Percentiles rank a stretch among this genome's conserved stretches.
Evolutionary conservation across 2,888 invertebrate genomes (phyloP).

Genomic region (Marronus borbonicus): DNA sequence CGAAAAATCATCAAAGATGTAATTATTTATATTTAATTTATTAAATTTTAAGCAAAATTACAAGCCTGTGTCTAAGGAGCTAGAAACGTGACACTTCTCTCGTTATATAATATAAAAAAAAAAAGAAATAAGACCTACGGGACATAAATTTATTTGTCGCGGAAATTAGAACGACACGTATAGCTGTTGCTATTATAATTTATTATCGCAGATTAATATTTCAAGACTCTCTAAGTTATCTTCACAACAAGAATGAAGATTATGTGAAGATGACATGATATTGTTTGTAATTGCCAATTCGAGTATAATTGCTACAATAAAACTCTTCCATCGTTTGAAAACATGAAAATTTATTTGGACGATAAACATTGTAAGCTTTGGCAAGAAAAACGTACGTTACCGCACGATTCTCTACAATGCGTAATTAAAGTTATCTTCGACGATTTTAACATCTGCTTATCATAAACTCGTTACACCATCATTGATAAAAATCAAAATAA

Average conservation of each 20-base stretch:
- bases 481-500: slow-evolving; percentile 28
- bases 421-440: background rate
- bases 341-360: too few species aligned
- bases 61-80: too few species aligned
- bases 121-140: background rate
- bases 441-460: slow-evolving; percentile 11
- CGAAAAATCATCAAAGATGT: too few species aligned
- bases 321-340: too few species aligned
- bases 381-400: too few species aligned
- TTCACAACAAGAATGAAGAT: slow-evolving; percentile 21
- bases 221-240: slow-evolving; percentile 38
- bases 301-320: background rate
- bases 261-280: slow-evolving; percentile 35
- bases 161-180: slow-evolving; percentile 33
- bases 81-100: too few species aligned
- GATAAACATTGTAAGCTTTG: too few species aligned
- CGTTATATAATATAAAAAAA: background rate
- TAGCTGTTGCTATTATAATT: slow-evolving; percentile 24
- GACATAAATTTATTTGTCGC: background rate
- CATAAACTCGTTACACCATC: background rate
- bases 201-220: slow-evolving; percentile 30
- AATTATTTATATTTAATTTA: too few species aligned
- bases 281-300: slow-evolving; percentile 33
- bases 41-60: too few species aligned
- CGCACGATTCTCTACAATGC: background rate